Percentiles rank a stretch among this genome's conserved stretches.
Conservation (phyloP, 2,113 vertebrate genomes). For the Conger conger region DNA sequence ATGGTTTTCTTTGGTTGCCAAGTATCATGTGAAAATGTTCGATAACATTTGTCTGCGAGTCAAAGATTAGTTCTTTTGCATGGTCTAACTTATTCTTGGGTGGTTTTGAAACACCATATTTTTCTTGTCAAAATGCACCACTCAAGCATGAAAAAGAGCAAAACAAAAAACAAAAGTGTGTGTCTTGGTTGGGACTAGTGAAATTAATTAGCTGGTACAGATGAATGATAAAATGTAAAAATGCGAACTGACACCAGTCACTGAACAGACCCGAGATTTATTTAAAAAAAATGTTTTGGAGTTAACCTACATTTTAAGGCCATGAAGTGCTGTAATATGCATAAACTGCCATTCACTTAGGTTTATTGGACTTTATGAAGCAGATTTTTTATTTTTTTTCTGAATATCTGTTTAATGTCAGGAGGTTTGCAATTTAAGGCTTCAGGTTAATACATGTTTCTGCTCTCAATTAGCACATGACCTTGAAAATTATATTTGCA, state of each 20-base stretch:
- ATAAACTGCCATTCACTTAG: neutral
- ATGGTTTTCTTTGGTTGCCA: neutral
- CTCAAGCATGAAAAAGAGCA: neutral
- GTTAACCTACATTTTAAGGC: neutral
- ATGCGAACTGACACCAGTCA: neutral
- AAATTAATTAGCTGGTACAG: neutral
- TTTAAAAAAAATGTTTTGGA: too few relatives aligned
- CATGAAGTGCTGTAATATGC: neutral
- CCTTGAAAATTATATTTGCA: conserved; percentile 5
- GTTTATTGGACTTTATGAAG: neutral
- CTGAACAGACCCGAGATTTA: neutral
- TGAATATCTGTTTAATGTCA: neutral
- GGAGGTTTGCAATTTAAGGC: neutral
- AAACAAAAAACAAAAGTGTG: neutral
- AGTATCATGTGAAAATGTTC: neutral
- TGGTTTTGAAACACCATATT: neutral
- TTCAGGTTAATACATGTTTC: conserved; percentile 1
- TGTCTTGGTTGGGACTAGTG: neutral
- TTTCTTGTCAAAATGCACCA: neutral
- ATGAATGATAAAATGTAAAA: neutral
- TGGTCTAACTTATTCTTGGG: neutral
- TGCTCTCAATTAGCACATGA: neutral
- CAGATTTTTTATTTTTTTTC: neutral
- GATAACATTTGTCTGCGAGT: neutral
- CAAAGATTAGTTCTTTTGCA: too few relatives aligned